Percentiles rank a stretch among this genome's conserved stretches.
Evolutionary conservation across 2,888 invertebrate genomes (phyloP).

Genomic region (Apeira syringaria): DNA sequence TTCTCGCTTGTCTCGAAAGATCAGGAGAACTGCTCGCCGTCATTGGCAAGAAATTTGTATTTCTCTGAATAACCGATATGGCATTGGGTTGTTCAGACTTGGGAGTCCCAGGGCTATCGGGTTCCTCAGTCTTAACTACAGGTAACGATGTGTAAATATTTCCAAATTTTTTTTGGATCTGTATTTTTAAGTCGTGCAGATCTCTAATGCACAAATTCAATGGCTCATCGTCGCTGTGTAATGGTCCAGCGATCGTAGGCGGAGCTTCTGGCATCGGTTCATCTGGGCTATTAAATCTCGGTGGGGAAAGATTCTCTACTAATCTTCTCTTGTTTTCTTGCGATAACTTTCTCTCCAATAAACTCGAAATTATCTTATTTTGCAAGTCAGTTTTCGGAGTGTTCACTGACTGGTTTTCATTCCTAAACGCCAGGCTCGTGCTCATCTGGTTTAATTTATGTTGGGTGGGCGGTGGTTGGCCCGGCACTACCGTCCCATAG

Average conservation of each 20-base stretch:
- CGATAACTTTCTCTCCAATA: slow-evolving; percentile 87
- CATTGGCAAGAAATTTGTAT: slow-evolving; percentile 59
- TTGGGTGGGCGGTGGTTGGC: slow-evolving; percentile 84
- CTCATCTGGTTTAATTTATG: slow-evolving; percentile 61
- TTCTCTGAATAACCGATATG: slow-evolving; percentile 74
- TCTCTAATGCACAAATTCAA: slow-evolving; percentile 93
- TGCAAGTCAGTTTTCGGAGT: slow-evolving; percentile 86
- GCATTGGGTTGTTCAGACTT: slow-evolving; percentile 69
- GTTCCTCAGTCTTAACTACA: slow-evolving; percentile 84
- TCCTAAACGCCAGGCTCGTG: slow-evolving; percentile 51
- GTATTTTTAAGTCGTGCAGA: slow-evolving; percentile 86
- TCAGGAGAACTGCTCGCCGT: slow-evolving; percentile 76
- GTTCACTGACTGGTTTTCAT: slow-evolving; percentile 38
- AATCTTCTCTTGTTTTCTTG: slow-evolving; percentile 84
- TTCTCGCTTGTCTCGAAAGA: slow-evolving; percentile 53
- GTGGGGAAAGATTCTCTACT: slow-evolving; percentile 61
- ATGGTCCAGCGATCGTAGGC: slow-evolving; percentile 52
- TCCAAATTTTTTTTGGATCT: slow-evolving; percentile 85
- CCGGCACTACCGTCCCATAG: slow-evolving; percentile 93
- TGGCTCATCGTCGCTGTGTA: slow-evolving; percentile 86
- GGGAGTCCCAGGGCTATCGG: slow-evolving; percentile 75
- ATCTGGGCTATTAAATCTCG: slow-evolving; percentile 59
- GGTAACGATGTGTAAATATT: slow-evolving; percentile 83
- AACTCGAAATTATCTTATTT: slow-evolving; percentile 87
- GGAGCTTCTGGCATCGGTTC: slow-evolving; percentile 67